phyloP scores from a whole-genome alignment of 2,797 vertebrate species.

The Sitta carolinensis region DNA sequence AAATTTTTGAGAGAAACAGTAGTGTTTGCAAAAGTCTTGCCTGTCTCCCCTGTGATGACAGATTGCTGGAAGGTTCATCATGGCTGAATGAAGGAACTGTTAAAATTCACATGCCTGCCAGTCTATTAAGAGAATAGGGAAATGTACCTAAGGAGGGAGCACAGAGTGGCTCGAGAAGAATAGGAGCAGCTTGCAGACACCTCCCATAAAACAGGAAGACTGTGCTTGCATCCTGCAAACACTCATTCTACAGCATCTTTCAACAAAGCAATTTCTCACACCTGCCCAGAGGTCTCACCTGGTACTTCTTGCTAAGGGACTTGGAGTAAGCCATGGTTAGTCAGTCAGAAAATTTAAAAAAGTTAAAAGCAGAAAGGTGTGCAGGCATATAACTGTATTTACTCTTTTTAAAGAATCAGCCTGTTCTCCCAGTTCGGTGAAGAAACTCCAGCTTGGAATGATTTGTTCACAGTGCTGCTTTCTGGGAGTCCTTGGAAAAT shows the following conservation, averaged over 20 bases:
- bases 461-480: neutral
- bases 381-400: neutral
- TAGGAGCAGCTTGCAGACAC: neutral
- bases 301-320: neutral
- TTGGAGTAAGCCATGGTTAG: neutral
- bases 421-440: neutral
- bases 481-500: neutral
- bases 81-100: constrained; percentile 7
- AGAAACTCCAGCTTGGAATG: neutral
- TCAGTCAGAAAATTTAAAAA: neutral
- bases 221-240: neutral
- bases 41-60: constrained; percentile 18
- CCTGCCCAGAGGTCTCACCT: neutral
- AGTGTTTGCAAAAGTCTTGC: neutral
- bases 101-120: constrained; percentile 22
- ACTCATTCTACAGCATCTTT: neutral
- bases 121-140: neutral
- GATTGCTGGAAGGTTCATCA: constrained; percentile 7
- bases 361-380: neutral
- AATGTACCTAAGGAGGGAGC: neutral
- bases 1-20: neutral
- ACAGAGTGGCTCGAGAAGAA: neutral
- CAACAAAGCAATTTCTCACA: neutral
- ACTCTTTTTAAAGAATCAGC: neutral
- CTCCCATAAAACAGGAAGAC: neutral